These are phyloP conservation scores for Cryptoprocta ferox DNA, from an alignment of 2,797 vertebrate species.

Conservation along the genomic window DNA sequence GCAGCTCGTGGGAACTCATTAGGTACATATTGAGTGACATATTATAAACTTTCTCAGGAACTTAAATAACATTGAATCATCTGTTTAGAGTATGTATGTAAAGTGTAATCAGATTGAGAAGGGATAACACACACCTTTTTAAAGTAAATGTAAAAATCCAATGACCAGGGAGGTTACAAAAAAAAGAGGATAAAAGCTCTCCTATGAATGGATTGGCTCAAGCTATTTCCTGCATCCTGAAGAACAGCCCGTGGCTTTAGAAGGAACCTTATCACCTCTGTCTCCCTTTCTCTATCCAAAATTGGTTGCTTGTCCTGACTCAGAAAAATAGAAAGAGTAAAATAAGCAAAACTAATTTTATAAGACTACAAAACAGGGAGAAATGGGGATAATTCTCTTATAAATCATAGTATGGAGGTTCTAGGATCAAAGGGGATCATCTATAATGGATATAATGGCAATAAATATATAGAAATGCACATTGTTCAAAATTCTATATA, in stretches of 20 bases:
- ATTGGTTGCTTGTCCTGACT: background rate
- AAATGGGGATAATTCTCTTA: background rate
- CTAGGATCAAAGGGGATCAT: background rate
- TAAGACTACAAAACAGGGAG: background rate
- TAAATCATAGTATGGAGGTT: background rate
- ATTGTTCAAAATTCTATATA: background rate
- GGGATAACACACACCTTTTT: background rate
- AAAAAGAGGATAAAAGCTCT: background rate
- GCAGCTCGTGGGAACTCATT: background rate
- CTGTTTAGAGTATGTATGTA: background rate
- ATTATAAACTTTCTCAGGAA: background rate
- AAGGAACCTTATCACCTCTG: background rate
- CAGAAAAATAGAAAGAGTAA: background rate
- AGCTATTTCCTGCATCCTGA: background rate
- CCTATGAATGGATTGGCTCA: background rate
- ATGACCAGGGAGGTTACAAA: background rate
- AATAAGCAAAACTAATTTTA: background rate
- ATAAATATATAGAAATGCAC: background rate
- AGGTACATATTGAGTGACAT: background rate
- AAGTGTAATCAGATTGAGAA: constrained; percentile 45
- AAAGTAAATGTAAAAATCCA: constrained; percentile 22
- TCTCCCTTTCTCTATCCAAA: background rate
- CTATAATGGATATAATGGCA: background rate
- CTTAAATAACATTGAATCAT: background rate
- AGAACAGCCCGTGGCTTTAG: background rate